Evolutionary conservation across 2,113 vertebrate genomes (phyloP), one percentile per base, ranked within the genome.

Genomic region (Clinocottus analis): DNA sequence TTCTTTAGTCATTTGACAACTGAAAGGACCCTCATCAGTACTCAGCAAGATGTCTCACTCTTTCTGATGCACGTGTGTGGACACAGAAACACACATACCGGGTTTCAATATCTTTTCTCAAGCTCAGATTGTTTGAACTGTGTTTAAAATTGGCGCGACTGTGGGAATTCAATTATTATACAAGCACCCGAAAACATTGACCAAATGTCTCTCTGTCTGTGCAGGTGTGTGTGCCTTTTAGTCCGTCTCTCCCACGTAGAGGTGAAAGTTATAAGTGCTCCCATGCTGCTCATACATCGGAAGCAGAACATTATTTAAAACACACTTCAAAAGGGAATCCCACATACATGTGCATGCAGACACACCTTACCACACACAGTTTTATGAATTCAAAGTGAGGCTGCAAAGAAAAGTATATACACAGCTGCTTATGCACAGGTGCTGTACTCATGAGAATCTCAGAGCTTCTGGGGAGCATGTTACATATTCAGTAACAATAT

Each of bases 1-100:
- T 84, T 80, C 63, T 75, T 39, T 55, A 56, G 58, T 89, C 82
- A 53, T 27, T 79, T 66, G 85, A 84, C 80, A 83, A 56, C 67
- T 39, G 79, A 67, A 84, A 88, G 80, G 79, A 79, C 84, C 66
- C 82, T 85, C 72, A 86, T 85, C 81, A 82, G 79, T 60, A 80
- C 84, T 90, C 80, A 53, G 43, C 72, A 51, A 79, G 51, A 73
- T 59, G 49, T n/a, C 49, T 39, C 17, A 19, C 78, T 69, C 58
- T 78, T 29, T 68, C 68, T 58, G 53, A 31, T 51, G 68, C 79
- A 59, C n/a, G 63, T 75, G 65, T 5, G 1, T 13, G 0, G 1
- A 76, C 43, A 45, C 25, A 43, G n/a, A 51, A 27, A 27, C 17
- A 59, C 73, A 75, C 25, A 13, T 16, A 60, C 70, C 72, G 16